phyloP scores from a whole-genome alignment of 2,113 vertebrate species.

The Casuarius casuarius region DNA sequence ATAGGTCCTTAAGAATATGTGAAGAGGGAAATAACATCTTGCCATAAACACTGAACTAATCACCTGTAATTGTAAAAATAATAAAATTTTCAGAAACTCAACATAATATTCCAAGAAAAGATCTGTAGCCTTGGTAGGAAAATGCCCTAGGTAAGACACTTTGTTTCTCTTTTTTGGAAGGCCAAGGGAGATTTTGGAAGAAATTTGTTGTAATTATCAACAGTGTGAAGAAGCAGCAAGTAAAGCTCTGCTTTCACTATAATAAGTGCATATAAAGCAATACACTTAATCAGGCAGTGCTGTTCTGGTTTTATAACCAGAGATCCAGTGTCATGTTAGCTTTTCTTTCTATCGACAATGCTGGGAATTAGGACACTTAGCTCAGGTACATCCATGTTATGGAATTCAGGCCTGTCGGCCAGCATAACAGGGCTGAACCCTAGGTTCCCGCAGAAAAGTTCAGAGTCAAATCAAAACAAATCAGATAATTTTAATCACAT shows the following conservation, averaged over 20 bases:
- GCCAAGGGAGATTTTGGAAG: not conserved
- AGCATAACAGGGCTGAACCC: no score
- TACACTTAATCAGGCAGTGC: not conserved
- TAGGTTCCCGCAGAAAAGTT: no score
- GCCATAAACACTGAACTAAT: not conserved
- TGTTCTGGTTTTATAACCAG: not conserved
- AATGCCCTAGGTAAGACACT: not conserved
- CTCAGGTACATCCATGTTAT: not conserved
- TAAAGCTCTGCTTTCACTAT: not conserved
- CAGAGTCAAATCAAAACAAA: no score
- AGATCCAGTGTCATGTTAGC: accelerated
- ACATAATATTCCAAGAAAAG: not conserved
- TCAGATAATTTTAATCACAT: no score
- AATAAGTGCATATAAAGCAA: not conserved
- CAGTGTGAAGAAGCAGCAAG: not conserved
- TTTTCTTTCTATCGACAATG: not conserved
- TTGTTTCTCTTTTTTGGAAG: not conserved
- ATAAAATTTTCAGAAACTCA: not conserved
- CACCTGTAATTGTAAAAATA: not conserved
- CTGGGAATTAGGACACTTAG: not conserved
- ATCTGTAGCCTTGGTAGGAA: not conserved
- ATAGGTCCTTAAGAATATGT: not conserved
- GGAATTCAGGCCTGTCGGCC: no score
- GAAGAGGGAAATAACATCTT: not conserved
- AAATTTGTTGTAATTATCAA: not conserved